These are phyloP conservation scores for Ochropacha duplaris DNA, from an alignment of 2,888 invertebrate species.

Conservation along the genomic window DNA sequence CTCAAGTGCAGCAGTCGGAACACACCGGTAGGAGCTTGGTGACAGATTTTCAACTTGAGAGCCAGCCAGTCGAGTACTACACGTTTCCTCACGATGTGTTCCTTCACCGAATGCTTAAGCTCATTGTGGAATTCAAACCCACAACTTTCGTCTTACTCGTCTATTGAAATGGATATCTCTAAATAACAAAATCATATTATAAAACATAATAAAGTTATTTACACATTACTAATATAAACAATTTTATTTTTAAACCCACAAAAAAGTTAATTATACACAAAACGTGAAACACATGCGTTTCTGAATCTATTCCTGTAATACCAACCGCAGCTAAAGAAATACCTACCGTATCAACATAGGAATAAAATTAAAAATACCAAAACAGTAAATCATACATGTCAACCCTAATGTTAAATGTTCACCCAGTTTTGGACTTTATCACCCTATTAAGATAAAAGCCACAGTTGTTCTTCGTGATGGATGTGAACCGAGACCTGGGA, in stretches of 20 bases:
- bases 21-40: too few species aligned
- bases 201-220: background rate
- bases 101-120: too few species aligned
- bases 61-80: too few species aligned
- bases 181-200: background rate
- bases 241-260: background rate
- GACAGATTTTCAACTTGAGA: too few species aligned
- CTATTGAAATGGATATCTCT: background rate
- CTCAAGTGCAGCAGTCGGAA: too few species aligned
- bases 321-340: background rate
- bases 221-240: background rate
- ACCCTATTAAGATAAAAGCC: background rate
- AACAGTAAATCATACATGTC: background rate
- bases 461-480: background rate
- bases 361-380: background rate
- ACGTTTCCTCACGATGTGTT: too few species aligned
- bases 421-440: background rate
- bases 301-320: conserved; percentile 12
- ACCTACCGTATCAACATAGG: background rate
- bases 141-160: too few species aligned
- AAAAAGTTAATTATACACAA: conserved; percentile 14
- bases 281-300: conserved; percentile 18
- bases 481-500: background rate
- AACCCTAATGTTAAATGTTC: background rate
- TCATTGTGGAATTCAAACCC: too few species aligned